These are phyloP conservation scores for Engraulis encrasicolus DNA, from an alignment of 2,113 vertebrate genomes.

Conservation along the genomic window DNA sequence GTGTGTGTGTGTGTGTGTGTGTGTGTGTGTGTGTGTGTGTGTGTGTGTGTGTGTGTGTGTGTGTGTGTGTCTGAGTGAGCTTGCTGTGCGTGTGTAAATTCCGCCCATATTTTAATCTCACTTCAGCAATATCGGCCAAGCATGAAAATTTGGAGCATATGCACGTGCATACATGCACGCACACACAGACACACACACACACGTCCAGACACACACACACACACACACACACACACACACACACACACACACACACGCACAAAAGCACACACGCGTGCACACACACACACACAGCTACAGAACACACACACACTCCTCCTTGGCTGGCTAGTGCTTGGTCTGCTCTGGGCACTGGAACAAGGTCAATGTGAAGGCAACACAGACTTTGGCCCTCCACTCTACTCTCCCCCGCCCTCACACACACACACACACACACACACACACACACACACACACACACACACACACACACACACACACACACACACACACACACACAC, in stretches of 20 bases:
- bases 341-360: conserved; percentile 59
- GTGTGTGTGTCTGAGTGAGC: too few relatives aligned
- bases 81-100: background rate
- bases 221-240: background rate
- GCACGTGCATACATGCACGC: background rate
- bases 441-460: too few relatives aligned
- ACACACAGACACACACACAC: conserved; percentile 15
- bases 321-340: conserved; percentile 34
- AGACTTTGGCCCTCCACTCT: conserved; percentile 77
- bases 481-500: too few relatives aligned
- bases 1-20: too few relatives aligned
- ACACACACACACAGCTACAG: background rate
- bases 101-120: background rate
- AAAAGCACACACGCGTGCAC: background rate
- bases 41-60: too few relatives aligned
- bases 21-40: too few relatives aligned
- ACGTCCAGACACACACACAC: background rate
- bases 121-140: background rate
- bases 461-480: too few relatives aligned
- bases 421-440: too few relatives aligned
- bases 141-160: background rate
- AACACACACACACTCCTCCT: conserved; percentile 30
- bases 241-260: conserved; percentile 28
- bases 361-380: conserved; percentile 69
- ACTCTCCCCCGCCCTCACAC: background rate